Evolutionary conservation across 2,797 vertebrate species (phyloP), one percentile per base, ranked within the genome.

Genomic region (Euphonia xanthogaster): DNA sequence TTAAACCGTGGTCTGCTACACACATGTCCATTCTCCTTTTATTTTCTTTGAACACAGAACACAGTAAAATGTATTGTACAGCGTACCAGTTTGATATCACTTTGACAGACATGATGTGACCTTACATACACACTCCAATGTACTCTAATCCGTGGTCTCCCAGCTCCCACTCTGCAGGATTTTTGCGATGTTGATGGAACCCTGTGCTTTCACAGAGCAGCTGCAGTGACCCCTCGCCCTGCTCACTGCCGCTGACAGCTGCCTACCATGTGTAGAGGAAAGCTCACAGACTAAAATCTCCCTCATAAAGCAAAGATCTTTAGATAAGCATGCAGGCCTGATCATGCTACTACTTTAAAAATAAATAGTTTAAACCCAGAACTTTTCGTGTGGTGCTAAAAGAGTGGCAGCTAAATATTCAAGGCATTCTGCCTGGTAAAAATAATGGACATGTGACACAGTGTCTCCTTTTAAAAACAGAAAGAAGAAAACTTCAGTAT

Each of bases 251-350:
- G 97, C 97, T 98, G 98, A 98, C 98, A 98, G 98, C 98, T 98
- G 98, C 97, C 97, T 97, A 96, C 98, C 98, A 98, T 98, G 97
- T 98, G 98, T 93, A 97, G 98, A 98, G 98, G 97, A 98, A 98
- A 98, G 96, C 98, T 97, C 96, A 96, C 96, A 98, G 97, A 96
- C 98, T 97, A 97, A 98, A 97, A 95, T 97, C 92, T 96, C 95
- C 94, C 93, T 96, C 96, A 83, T 89, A 92, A 96, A 97, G 96
- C 86, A 96, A 93, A 97, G 97, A 95, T 96, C 95, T 95, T 95
- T 95, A 96, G 96, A 97, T 97, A 98, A 98, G 97, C 97, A 97
- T 82, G 92, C 96, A 95, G 95, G 95, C 81, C 92, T 77, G 90
- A 97, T 94, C 93, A 93, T 96, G 95, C 94, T 96, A 91, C 90